These are phyloP conservation scores for Procambarus clarkii DNA, from an alignment of 1,140 invertebrate species.

Conservation along the genomic window DNA sequence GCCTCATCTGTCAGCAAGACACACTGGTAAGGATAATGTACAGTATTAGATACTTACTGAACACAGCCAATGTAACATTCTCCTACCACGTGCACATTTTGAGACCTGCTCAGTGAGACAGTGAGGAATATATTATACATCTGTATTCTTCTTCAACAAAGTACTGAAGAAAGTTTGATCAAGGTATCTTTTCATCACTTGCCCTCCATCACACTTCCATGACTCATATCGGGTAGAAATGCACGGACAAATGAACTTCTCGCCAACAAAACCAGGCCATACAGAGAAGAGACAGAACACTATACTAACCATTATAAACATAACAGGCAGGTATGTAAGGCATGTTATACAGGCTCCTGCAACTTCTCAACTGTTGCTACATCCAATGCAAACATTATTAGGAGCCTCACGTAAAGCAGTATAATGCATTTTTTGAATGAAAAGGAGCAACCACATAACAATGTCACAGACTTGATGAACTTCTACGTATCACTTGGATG, in stretches of 20 bases:
- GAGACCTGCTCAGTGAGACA: not conserved
- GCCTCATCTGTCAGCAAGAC: not conserved
- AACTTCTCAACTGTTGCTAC: not conserved
- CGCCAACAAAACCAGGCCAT: not conserved
- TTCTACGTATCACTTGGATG: not conserved
- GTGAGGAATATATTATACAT: not conserved
- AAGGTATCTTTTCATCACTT: not conserved
- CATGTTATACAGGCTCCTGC: not conserved
- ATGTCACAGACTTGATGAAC: not conserved
- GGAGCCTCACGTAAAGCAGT: not conserved
- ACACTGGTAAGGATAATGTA: not conserved
- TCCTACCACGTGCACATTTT: not conserved
- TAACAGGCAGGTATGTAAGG: conserved; percentile 2
- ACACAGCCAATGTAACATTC: not conserved
- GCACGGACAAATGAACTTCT: not conserved
- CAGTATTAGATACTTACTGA: not conserved
- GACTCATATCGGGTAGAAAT: not conserved
- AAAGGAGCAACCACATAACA: not conserved
- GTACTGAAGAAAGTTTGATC: not conserved
- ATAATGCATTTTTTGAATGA: not conserved
- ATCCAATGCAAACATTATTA: not conserved
- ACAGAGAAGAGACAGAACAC: not conserved
- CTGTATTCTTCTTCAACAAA: not conserved
- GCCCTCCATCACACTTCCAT: not conserved
- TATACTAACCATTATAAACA: not conserved